Percentiles rank a stretch among this genome's conserved stretches.
phyloP scores from a whole-genome alignment of 2,888 invertebrate genomes.

The Carpatolechia fugitivella region DNA sequence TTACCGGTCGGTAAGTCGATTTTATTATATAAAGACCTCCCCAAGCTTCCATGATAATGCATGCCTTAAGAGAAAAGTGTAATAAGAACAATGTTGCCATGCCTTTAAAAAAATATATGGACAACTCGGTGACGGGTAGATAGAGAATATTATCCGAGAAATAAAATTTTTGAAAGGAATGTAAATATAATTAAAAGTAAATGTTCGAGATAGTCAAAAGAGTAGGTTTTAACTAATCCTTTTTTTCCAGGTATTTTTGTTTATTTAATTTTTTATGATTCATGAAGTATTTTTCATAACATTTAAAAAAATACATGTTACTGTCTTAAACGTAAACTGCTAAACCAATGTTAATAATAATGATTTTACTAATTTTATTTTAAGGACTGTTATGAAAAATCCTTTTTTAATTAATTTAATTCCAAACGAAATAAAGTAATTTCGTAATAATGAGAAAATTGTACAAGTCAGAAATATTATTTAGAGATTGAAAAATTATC shows the following conservation, averaged over 20 bases:
- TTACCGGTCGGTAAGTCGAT: slow-evolving; percentile 1
- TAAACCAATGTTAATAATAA: too few relatives aligned
- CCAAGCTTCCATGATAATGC: background rate
- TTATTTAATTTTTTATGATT: slow-evolving; percentile 18
- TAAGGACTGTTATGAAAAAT: too few relatives aligned
- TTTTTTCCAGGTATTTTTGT: slow-evolving; percentile 30
- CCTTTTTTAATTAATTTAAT: too few relatives aligned
- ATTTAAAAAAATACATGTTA: too few relatives aligned
- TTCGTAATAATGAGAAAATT: too few relatives aligned
- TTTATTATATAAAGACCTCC: slow-evolving; percentile 8
- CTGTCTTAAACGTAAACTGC: too few relatives aligned
- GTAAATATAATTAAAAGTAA: slow-evolving; percentile 13
- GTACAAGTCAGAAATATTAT: too few relatives aligned
- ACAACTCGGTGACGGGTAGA: slow-evolving; percentile 37
- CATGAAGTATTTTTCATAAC: slow-evolving; percentile 20
- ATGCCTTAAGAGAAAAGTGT: background rate
- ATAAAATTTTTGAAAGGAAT: slow-evolving; percentile 17
- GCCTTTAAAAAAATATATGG: slow-evolving; percentile 17
- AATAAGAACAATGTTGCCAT: slow-evolving; percentile 29
- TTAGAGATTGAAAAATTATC: too few relatives aligned
- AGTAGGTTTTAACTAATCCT: slow-evolving; percentile 24
- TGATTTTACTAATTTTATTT: too few relatives aligned
- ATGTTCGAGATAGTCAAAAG: background rate
- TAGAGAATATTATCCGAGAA: slow-evolving; percentile 18
- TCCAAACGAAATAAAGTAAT: too few relatives aligned